Conservation (phyloP, 1,140 invertebrate genomes). For the Brevipalpus yothersi region DNA sequence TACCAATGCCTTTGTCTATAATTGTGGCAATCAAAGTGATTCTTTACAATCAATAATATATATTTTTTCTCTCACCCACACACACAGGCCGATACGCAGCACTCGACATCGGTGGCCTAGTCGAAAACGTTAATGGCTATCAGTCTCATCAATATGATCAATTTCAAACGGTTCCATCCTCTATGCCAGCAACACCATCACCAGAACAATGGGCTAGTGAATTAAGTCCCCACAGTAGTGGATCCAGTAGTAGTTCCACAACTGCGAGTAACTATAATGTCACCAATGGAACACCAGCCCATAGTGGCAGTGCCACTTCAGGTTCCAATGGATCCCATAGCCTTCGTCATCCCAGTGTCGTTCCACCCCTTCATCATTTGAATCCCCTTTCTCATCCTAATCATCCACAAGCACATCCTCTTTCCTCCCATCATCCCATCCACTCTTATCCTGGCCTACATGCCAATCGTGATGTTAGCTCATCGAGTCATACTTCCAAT, state of each 20-base stretch:
- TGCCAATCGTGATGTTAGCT: background rate
- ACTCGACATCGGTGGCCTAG: constrained; percentile 31
- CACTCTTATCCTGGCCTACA: background rate
- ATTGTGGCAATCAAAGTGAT: background rate
- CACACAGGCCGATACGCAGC: constrained; percentile 9
- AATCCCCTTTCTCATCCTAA: background rate
- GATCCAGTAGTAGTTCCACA: background rate
- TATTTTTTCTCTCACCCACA: background rate
- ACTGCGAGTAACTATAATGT: background rate
- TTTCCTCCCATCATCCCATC: background rate
- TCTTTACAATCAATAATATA: background rate
- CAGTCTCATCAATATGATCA: constrained; percentile 31
- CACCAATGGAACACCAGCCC: background rate
- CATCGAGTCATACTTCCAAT: background rate
- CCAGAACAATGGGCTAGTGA: constrained; percentile 19
- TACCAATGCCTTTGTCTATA: background rate
- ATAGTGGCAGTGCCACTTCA: background rate
- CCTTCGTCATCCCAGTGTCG: background rate
- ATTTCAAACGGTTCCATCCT: constrained; percentile 55
- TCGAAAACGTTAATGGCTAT: constrained; percentile 24
- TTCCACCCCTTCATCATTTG: background rate
- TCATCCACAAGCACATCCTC: background rate
- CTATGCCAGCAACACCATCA: constrained; percentile 16
- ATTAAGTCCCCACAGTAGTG: constrained; percentile 7
- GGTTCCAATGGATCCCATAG: background rate